These are phyloP conservation scores for Andrena bicolor DNA, from an alignment of 2,888 invertebrate genomes.

Conservation along the genomic window DNA sequence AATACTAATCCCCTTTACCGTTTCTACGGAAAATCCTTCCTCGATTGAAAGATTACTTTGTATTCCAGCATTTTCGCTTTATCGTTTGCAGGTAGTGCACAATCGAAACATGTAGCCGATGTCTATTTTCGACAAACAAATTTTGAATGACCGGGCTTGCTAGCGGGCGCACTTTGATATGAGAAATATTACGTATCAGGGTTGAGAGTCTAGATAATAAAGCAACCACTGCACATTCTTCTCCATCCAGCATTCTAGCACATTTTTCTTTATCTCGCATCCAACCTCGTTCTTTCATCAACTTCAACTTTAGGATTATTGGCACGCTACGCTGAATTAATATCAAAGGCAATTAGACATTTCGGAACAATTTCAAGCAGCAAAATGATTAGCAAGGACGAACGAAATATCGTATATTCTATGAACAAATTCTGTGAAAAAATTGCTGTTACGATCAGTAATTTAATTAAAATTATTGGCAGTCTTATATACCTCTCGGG, in stretches of 20 bases:
- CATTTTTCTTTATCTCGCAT: slow-evolving; percentile 37
- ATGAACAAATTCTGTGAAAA: not conserved
- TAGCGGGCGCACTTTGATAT: slow-evolving; percentile 27
- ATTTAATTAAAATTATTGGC: too few relatives aligned
- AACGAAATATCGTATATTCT: not conserved
- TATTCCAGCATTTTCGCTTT: slow-evolving; percentile 21
- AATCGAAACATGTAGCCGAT: not conserved
- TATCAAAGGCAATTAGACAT: not conserved
- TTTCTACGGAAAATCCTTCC: slow-evolving; percentile 13
- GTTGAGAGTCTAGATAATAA: slow-evolving; percentile 50
- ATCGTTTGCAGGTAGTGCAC: slow-evolving; percentile 27
- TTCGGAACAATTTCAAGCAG: not conserved
- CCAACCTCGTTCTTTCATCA: slow-evolving; percentile 1
- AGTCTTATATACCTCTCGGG: too few relatives aligned
- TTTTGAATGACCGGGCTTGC: slow-evolving; percentile 32
- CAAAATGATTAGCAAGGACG: not conserved
- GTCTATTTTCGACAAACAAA: slow-evolving; percentile 17
- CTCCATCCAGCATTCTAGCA: slow-evolving; percentile 31
- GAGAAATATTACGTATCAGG: slow-evolving; percentile 52
- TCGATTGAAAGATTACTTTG: slow-evolving; percentile 36
- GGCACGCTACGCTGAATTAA: slow-evolving; percentile 1
- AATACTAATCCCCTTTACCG: slow-evolving; percentile 74
- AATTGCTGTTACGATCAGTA: too few relatives aligned
- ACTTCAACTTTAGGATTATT: not conserved
- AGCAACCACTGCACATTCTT: slow-evolving; percentile 59